These are phyloP conservation scores for Leptopilina boulardi DNA, from an alignment of 1,140 invertebrate species.

Conservation along the genomic window DNA sequence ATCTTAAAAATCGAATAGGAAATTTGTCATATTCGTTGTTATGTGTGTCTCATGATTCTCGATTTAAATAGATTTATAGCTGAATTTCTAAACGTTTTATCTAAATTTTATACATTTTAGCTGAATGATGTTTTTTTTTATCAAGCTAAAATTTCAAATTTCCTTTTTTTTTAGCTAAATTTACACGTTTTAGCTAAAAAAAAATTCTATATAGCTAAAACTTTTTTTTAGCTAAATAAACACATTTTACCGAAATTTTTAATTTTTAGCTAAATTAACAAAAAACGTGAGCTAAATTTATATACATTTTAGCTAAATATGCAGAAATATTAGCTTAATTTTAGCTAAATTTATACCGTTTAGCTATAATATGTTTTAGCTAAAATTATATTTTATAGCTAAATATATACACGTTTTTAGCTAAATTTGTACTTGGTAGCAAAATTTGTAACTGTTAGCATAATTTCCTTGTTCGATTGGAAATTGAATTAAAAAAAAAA, in stretches of 20 bases:
- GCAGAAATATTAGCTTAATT: not conserved
- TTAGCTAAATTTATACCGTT: constrained; percentile 15
- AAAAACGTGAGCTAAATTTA: too few species aligned
- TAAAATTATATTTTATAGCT: not conserved
- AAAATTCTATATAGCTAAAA: too few species aligned
- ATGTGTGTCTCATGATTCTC: not conserved
- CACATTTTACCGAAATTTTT: not conserved
- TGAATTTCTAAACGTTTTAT: constrained; percentile 23
- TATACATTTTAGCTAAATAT: constrained; percentile 21
- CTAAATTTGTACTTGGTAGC: constrained; percentile 9
- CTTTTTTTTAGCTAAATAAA: too few species aligned
- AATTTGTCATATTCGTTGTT: not conserved
- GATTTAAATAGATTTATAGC: not conserved
- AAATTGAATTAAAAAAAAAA: not conserved
- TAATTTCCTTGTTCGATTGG: not conserved
- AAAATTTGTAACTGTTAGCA: not conserved
- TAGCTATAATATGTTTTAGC: not conserved
- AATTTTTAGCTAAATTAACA: not conserved
- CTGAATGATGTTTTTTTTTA: not conserved
- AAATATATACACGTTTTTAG: not conserved
- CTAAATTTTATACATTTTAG: constrained; percentile 4
- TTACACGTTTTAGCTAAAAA: too few species aligned
- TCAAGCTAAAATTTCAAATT: too few species aligned
- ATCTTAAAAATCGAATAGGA: not conserved
- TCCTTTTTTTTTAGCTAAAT: too few species aligned